Evolutionary conservation across 2,113 vertebrate genomes (phyloP), one percentile per base, ranked within the genome.

Genomic region (Phodopus roborovskii): DNA sequence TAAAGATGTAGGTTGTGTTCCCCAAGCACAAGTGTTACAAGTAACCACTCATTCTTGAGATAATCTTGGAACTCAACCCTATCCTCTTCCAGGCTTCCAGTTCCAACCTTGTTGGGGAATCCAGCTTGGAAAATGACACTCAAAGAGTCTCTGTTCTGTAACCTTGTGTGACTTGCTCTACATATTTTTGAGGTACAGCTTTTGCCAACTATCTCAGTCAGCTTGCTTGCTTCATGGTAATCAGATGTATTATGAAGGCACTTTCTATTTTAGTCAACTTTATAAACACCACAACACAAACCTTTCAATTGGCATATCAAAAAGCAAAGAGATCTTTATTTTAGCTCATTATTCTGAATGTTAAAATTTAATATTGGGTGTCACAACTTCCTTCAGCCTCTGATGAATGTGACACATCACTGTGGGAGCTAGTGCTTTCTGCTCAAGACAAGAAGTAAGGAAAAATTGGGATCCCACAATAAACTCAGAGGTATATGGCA

Each of bases 401-500:
- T 15, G 36, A 66, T 56, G 36, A 56, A 17, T n/a, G 36, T 50
- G 11, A 26, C 8, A 26, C 1, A 11, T 60, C 50, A 53, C 30
- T 50, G n/a, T 42, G 15, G 48, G 22, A 56, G 3, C 5, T 1
- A 30, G 6, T 56, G 3, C 64, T 73, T 56, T 42, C 19, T 24
- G 8, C 1, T 83, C 50, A 26, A 71, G 3, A 5, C 28, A 36
- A 28, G 28, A 82, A 33, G 7, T 48, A 81, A 42, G 22, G 3
- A 53, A 22, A 53, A 24, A 42, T 10, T 15, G 4, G 28, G 6
- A 22, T 91, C 7, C 50, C 10, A 56, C 26, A 20, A 1, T 30
- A 4, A 4, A 17, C 48, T 33, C 17, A 48, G 50, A n/a, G n/a
- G 30, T 33, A 11, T 7, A 1, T 4, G 39, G 3, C 7, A 3